Percentiles rank a stretch among this genome's conserved stretches.
phyloP scores from a whole-genome alignment of 2,888 invertebrate genomes.

The Mesorhabditis sp. region DNA sequence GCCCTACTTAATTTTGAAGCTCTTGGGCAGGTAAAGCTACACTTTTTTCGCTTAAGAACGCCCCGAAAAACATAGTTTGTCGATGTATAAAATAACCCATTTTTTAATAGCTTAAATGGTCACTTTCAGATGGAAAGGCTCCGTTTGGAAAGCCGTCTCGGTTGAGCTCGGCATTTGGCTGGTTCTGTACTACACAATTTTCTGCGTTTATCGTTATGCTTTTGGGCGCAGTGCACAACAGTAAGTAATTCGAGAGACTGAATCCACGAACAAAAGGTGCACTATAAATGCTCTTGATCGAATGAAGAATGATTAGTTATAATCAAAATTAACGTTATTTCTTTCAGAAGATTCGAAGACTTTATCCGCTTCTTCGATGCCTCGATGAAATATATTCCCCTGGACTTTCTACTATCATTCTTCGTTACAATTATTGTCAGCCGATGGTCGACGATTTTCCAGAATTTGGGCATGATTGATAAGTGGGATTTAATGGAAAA shows the following conservation, averaged over 20 bases:
- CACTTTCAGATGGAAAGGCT: constrained; percentile 36
- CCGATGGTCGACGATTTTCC: constrained; percentile 33
- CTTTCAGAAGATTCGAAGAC: constrained; percentile 37
- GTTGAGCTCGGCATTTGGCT: background rate
- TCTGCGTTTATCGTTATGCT: background rate
- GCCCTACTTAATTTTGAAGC: constrained; percentile 3
- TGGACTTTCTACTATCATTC: constrained; percentile 45
- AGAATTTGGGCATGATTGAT: constrained; percentile 37
- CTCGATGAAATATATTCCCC: constrained; percentile 36
- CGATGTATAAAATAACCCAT: no score
- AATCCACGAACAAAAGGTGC: no score
- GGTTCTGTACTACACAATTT: background rate
- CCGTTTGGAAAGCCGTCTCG: constrained; percentile 31
- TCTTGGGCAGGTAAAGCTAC: background rate
- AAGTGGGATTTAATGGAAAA: constrained; percentile 16
- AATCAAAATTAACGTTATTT: no score
- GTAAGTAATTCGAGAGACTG: no score
- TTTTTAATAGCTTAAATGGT: background rate
- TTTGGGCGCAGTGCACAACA: no score
- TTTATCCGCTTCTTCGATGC: constrained; percentile 34
- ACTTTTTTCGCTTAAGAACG: background rate
- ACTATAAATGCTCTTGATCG: no score
- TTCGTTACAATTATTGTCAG: constrained; percentile 45
- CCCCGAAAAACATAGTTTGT: no score
- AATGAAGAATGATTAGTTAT: no score